Conservation (phyloP, 92 coral and sea anemone genomes). For the Galaxea fascicularis region DNA sequence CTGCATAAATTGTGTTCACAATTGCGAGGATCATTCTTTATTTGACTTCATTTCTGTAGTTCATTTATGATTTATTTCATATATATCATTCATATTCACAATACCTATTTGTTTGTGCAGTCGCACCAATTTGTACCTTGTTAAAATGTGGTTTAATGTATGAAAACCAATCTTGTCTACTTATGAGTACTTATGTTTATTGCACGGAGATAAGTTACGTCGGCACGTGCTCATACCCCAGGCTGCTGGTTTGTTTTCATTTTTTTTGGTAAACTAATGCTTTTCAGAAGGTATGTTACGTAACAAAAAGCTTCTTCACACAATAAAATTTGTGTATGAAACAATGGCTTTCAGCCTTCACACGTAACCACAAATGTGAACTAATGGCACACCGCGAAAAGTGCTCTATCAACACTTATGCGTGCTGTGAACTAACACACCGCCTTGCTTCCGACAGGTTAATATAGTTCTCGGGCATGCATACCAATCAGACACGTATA, state of each 20-base stretch:
- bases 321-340: conserved; percentile 6
- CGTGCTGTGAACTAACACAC: background rate
- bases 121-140: background rate
- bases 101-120: background rate
- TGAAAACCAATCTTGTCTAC: too few species aligned
- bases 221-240: background rate
- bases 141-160: too few species aligned
- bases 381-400: background rate
- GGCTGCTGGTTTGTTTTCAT: background rate
- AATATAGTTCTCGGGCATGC: background rate
- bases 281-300: background rate
- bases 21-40: too few species aligned
- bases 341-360: background rate
- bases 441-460: background rate
- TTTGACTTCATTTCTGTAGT: too few species aligned
- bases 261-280: background rate
- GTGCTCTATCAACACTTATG: background rate
- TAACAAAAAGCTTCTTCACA: background rate
- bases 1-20: too few species aligned
- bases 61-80: too few species aligned
- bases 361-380: background rate
- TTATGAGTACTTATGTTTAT: background rate
- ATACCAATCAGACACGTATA: background rate
- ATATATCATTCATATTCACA: too few species aligned
- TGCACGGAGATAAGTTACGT: too few species aligned